Evolutionary conservation across 2,113 vertebrate genomes (phyloP), one percentile per base, ranked within the genome.

Genomic region (Plecotus auritus): DNA sequence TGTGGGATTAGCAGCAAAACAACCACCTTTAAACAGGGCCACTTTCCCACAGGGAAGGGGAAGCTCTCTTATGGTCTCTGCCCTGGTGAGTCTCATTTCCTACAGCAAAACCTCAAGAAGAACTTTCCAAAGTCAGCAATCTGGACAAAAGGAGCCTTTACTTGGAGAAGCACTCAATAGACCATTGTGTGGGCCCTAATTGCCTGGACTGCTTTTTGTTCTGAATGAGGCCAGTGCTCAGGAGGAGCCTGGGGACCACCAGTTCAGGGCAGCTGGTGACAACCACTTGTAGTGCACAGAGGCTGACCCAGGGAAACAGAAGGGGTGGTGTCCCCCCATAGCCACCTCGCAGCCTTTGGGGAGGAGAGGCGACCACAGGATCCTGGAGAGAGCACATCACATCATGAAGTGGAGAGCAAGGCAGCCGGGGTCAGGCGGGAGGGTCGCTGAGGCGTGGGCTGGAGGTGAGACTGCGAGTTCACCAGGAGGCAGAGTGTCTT

Each of bases 41-140:
- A 90, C 72, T 64, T 88, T 95, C 91, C 94, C 88, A 93, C 4
- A 2, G 70, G 32, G 83, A 90, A 61, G 32, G 74, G 59, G 9
- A 26, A 61, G 91, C 23, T 92, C 90, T 88, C 69, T 64, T 88
- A 72, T 90, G 35, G 42, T 87, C 92, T 94, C 89, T 82, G 76
- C 45, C 35, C 83, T 76, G 70, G 54, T 64, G 47, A 90, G 26
- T 47, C 88, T 82, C 80, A 93, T 82, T 90, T 94, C 51, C 91
- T 95, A 32, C 30, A 93, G 85, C 73, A 91, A 95, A 97, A 92
- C 94, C 93, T 95, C 93, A 88, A 90, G 90, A 91, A 91, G 49
- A 97, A 91, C 88, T 76, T 95, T 93, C 70, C 87, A 14, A 91
- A 97, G 93, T 96, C 96, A 97, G 94, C 77, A 92, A n/a, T 83